Conservation (phyloP, 2,888 invertebrate genomes). For the Malacosoma neustria region DNA sequence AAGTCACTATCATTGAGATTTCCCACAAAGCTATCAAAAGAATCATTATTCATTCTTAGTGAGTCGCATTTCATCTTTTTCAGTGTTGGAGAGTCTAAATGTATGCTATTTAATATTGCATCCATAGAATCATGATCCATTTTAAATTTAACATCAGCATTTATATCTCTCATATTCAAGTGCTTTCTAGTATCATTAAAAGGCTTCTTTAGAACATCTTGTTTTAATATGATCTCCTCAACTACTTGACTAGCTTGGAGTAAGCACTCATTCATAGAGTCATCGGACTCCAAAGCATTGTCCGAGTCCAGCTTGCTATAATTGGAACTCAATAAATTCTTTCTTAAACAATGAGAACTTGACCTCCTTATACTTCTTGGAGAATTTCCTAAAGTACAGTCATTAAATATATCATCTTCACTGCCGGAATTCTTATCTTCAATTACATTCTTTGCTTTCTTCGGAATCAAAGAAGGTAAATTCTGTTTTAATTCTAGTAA, state of each 20-base stretch:
- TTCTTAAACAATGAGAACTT: slow-evolving; percentile 45
- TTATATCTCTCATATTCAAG: neutral
- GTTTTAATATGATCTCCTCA: slow-evolving; percentile 48
- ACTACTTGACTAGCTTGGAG: slow-evolving; percentile 63
- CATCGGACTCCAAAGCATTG: slow-evolving; percentile 59
- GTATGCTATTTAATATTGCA: slow-evolving; percentile 48
- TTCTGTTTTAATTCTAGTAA: slow-evolving; percentile 60
- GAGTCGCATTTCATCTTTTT: slow-evolving; percentile 35
- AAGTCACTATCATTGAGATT: slow-evolving; percentile 63
- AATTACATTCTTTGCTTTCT: slow-evolving; percentile 24
- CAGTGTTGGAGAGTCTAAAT: slow-evolving; percentile 44
- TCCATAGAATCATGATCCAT: slow-evolving; percentile 58
- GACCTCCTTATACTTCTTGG: slow-evolving; percentile 43
- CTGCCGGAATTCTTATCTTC: slow-evolving; percentile 40
- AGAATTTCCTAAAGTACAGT: slow-evolving; percentile 44
- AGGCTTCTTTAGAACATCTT: slow-evolving; percentile 31
- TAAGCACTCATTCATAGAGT: slow-evolving; percentile 67
- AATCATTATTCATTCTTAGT: slow-evolving; percentile 52
- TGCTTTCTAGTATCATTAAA: slow-evolving; percentile 20
- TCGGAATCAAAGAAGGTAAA: slow-evolving; percentile 45
- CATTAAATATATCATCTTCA: slow-evolving; percentile 58
- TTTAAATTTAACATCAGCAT: slow-evolving; percentile 28
- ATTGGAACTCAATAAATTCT: slow-evolving; percentile 60
- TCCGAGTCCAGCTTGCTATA: slow-evolving; percentile 51
- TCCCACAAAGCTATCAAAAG: slow-evolving; percentile 59